Base-by-base conservation (phyloP, 1,140 invertebrate species). In the Drosophila funebris region DNA sequence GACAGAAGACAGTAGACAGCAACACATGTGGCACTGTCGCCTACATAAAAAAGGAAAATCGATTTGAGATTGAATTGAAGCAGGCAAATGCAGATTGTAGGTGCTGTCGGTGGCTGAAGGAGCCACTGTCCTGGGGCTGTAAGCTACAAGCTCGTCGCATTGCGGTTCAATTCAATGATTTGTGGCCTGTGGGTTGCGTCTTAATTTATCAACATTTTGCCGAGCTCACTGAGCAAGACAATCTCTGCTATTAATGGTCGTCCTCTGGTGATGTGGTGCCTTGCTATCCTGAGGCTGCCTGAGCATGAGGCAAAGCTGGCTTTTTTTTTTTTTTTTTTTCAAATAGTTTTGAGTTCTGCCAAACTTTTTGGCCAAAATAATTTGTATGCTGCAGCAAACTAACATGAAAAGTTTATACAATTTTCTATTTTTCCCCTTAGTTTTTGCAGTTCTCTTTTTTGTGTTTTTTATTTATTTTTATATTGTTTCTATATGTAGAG, bases 161-260 rank as follows among this genome's bases (percentile, higher is more conserved):
- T 85, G 82, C 82, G 77, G 82, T 85, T 81, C 52, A 74, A 77
- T 81, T 85, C 81, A 81, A 87, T 85, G 82, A 85, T 85, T 85
- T 87, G 81, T 87, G 70, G 82, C 66, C 75, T 64, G 71, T 69
- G 72, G 70, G 58, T 36, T 78, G 82, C 62, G 78, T 81, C 82
- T 87, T 85, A 87, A 82, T 85, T 85, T 85, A 87, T 82, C 81
- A 77, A 75, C 81, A 85, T 69, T 74, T 64, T 72, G 52, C 62
- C 31, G 53, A 64, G 72, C 57, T 60, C 67, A 60, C 43, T 43
- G 57, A 61, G 50, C 67, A 63, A 78, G 70, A 87, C 82, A 85
- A 87, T 82, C 75, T 62, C 70, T 57, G 64, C 64, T 36, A 48
- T 73, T 73, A 68, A 57, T 50, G 48, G 48, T 3, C 22, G 13